A percentile compares a stretch with the other conserved stretches of the same genome.
These are phyloP conservation scores for Nomada ferruginata DNA, from an alignment of 2,888 invertebrate species.

Conservation along the genomic window DNA sequence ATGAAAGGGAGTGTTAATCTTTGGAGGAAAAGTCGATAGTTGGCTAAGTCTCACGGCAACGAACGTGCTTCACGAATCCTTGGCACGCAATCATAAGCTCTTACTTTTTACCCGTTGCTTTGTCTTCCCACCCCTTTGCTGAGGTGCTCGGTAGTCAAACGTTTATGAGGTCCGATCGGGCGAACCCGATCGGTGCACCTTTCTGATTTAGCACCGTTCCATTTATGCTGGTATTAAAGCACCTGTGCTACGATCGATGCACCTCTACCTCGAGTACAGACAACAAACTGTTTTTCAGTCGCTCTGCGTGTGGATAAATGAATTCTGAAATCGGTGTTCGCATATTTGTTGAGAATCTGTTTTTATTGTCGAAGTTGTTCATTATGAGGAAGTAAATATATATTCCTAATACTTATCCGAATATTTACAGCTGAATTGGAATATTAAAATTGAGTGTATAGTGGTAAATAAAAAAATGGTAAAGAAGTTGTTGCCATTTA, in stretches of 20 bases:
- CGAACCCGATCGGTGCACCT: slow-evolving; percentile 46
- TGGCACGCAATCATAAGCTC: slow-evolving; percentile 74
- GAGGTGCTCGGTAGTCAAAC: slow-evolving; percentile 57
- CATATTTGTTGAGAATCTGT: too few species aligned
- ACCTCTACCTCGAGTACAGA: slow-evolving; percentile 14
- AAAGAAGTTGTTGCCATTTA: too few species aligned
- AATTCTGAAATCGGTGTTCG: too few species aligned
- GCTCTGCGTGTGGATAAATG: background rate
- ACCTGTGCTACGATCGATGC: slow-evolving; percentile 40
- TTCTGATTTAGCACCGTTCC: slow-evolving; percentile 57
- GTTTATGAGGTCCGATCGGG: slow-evolving; percentile 66
- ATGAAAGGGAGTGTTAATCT: slow-evolving; percentile 66
- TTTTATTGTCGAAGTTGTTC: too few species aligned
- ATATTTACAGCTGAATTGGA: too few species aligned
- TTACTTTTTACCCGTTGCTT: slow-evolving; percentile 56
- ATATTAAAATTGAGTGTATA: too few species aligned
- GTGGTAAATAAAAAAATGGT: too few species aligned
- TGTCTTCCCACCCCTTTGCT: background rate
- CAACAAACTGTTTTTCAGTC: slow-evolving; percentile 6
- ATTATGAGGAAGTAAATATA: too few species aligned
- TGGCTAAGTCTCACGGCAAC: slow-evolving; percentile 73
- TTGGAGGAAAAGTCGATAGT: slow-evolving; percentile 75
- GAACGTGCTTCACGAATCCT: slow-evolving; percentile 71
- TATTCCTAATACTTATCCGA: too few species aligned
- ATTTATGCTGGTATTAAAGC: slow-evolving; percentile 50